These are phyloP conservation scores for Poecilia wingei DNA, from an alignment of 2,797 vertebrate genomes.

Conservation along the genomic window DNA sequence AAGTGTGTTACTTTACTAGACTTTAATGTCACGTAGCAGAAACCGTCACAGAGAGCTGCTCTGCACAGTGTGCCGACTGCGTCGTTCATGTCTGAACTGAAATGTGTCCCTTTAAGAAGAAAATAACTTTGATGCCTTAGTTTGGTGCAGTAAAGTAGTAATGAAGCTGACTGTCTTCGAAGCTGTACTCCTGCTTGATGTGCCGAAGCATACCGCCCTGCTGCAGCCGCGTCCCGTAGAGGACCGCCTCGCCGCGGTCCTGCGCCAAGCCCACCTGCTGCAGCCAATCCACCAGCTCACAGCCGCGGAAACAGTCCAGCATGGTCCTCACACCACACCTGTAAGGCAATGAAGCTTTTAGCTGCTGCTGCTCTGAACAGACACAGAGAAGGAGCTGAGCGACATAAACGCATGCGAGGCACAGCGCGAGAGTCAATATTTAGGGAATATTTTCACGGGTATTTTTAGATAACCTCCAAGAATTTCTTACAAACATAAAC, in stretches of 20 bases:
- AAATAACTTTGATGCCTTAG: background rate
- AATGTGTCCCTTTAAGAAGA: conserved; percentile 12
- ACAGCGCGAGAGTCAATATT: background rate
- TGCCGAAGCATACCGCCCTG: conserved; percentile 89
- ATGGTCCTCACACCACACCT: conserved; percentile 90
- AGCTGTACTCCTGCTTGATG: conserved; percentile 86
- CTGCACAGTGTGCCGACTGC: background rate
- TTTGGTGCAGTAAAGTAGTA: conserved; percentile 82
- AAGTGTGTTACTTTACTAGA: background rate
- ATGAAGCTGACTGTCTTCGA: conserved; percentile 88
- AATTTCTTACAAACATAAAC: background rate
- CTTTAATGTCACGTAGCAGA: background rate
- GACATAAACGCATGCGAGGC: background rate
- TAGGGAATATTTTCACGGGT: background rate
- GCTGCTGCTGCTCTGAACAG: conserved; percentile 67
- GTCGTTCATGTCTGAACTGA: conserved; percentile 2
- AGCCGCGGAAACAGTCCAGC: conserved; percentile 90
- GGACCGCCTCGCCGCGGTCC: conserved; percentile 88
- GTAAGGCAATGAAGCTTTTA: conserved; percentile 86
- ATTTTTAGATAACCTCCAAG: conserved; percentile 9
- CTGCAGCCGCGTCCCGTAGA: conserved; percentile 87
- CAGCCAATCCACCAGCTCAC: conserved; percentile 94
- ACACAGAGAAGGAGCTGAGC: background rate
- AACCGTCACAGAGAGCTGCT: background rate
- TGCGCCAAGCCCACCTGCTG: conserved; percentile 89